Evolutionary conservation across 2,888 invertebrate genomes (phyloP).

Genomic region (Ferrisia virgata): DNA sequence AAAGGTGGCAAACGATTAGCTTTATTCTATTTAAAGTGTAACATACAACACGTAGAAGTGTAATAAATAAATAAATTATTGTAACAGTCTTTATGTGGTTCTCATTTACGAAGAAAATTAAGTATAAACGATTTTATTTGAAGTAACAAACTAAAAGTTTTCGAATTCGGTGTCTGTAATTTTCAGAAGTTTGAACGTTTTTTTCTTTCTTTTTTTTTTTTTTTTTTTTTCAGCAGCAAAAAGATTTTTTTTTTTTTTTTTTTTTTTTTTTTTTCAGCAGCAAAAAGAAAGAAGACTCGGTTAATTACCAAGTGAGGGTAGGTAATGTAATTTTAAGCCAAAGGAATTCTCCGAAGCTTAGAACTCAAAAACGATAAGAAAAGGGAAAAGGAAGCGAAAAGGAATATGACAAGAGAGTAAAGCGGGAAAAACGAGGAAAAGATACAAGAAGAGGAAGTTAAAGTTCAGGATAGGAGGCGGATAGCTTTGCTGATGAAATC

Average conservation of each 20-base stretch:
- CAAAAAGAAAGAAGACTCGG: constrained; percentile 22
- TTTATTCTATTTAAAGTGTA: neutral
- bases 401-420: constrained; percentile 36
- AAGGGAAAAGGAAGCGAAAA: constrained; percentile 42
- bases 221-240: neutral
- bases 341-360: constrained; percentile 32
- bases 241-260: constrained; percentile 7
- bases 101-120: neutral
- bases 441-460: constrained; percentile 36
- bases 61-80: neutral
- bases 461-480: constrained; percentile 31
- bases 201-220: too few species aligned
- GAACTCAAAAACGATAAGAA: constrained; percentile 40
- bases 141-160: constrained; percentile 20
- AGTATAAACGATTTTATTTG: neutral
- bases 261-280: neutral
- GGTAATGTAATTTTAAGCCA: constrained; percentile 38
- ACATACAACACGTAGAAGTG: neutral
- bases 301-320: constrained; percentile 38
- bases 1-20: neutral
- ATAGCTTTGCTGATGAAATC: constrained; percentile 41
- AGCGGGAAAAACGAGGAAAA: constrained; percentile 36
- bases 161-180: constrained; percentile 3
- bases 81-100: neutral
- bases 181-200: constrained; percentile 29